Conservation (phyloP, 2,797 vertebrate genomes). For the Coluber constrictor region DNA sequence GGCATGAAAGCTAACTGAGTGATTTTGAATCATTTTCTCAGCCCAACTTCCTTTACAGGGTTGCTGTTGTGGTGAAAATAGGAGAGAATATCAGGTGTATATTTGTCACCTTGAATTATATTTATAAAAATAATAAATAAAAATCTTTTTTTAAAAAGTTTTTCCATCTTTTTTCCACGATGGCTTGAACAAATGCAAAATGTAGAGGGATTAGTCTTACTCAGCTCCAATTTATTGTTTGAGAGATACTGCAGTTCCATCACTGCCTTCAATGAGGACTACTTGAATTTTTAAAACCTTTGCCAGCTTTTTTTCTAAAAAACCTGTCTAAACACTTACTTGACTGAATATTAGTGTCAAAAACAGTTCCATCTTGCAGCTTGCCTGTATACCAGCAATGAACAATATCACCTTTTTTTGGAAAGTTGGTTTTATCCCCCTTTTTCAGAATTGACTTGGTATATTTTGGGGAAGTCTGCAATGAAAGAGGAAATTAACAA, state of each 20-base stretch:
- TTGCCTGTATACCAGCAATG: conserved; percentile 95
- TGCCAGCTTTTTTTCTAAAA: neutral
- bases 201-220: too few relatives aligned
- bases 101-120: neutral
- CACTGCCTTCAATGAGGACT: neutral
- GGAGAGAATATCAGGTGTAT: neutral
- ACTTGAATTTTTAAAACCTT: neutral
- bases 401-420: conserved; percentile 91
- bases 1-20: neutral
- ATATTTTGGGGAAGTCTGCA: conserved; percentile 89
- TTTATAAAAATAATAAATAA: neutral
- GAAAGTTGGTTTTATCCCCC: conserved; percentile 93
- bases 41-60: neutral
- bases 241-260: too few relatives aligned
- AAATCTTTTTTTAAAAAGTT: too few relatives aligned
- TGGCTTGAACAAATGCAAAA: neutral
- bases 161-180: neutral
- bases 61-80: neutral
- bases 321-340: conserved; percentile 66
- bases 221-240: neutral
- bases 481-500: neutral
- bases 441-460: conserved; percentile 89
- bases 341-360: conserved; percentile 89
- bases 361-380: conserved; percentile 92
- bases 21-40: neutral